Evolutionary conservation across 2,888 invertebrate species (phyloP).

Genomic region (Folsomia manolachei): DNA sequence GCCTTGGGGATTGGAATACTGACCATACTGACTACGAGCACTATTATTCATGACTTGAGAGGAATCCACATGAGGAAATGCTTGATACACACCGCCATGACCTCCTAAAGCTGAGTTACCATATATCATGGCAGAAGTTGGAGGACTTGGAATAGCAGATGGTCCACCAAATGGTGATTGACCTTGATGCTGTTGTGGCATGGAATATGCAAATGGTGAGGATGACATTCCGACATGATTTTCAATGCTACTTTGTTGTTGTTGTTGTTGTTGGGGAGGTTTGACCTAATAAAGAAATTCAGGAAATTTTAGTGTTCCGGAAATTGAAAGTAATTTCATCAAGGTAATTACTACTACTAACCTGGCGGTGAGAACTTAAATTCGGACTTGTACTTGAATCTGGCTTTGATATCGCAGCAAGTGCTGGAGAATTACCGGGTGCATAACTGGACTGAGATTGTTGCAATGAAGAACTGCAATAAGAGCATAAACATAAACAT

Average conservation of each 20-base stretch:
- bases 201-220: constrained; percentile 39
- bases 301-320: background rate
- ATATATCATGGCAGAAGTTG: constrained; percentile 42
- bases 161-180: constrained; percentile 38
- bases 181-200: constrained; percentile 36
- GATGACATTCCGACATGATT: constrained; percentile 40
- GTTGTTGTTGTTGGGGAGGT: constrained; percentile 28
- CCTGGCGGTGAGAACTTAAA: constrained; percentile 7
- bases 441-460: constrained; percentile 42
- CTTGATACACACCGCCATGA: constrained; percentile 39
- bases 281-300: constrained; percentile 11
- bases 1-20: constrained; percentile 29
- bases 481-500: background rate
- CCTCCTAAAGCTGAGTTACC: constrained; percentile 25
- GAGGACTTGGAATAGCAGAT: constrained; percentile 41
- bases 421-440: constrained; percentile 38
- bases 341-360: background rate
- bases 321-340: background rate
- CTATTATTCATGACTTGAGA: constrained; percentile 34
- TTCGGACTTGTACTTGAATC: constrained; percentile 48
- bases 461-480: constrained; percentile 33
- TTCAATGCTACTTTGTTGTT: constrained; percentile 34
- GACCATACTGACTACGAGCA: constrained; percentile 28
- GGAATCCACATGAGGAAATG: constrained; percentile 38
- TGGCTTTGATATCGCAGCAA: constrained; percentile 49